Percentiles rank a stretch among this genome's conserved stretches.
Evolutionary conservation across 2,888 invertebrate species (phyloP).

Genomic region (Polylopha cassiicola): DNA sequence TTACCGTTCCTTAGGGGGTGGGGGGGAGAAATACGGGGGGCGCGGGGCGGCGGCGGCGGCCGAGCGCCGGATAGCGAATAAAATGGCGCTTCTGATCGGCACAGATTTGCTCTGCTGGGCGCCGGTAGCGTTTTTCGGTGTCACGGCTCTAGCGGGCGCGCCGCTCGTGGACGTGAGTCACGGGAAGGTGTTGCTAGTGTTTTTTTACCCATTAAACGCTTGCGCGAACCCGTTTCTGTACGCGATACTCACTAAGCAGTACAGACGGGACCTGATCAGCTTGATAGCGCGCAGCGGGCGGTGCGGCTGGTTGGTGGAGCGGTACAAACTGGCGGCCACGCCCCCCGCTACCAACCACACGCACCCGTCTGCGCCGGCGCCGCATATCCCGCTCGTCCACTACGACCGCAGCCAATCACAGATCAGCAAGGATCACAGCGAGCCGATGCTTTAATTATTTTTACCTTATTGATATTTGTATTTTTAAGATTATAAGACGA

Average conservation of each 20-base stretch:
- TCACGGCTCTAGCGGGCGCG: slow-evolving; percentile 89
- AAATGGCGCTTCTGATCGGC: slow-evolving; percentile 93
- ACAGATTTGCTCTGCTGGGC: slow-evolving; percentile 92
- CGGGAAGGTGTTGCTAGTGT: slow-evolving; percentile 89
- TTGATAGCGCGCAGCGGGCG: slow-evolving; percentile 80
- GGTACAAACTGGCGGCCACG: slow-evolving; percentile 59
- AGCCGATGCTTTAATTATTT: slow-evolving; percentile 46
- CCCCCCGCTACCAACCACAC: slow-evolving; percentile 67
- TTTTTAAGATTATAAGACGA: slow-evolving; percentile 53
- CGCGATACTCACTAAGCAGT: slow-evolving; percentile 92
- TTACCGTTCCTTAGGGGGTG: slow-evolving; percentile 86
- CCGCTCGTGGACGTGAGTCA: slow-evolving; percentile 90
- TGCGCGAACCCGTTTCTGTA: slow-evolving; percentile 96
- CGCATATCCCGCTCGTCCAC: slow-evolving; percentile 55
- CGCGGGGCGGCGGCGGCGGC: slow-evolving; percentile 78
- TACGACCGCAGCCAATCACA: slow-evolving; percentile 54
- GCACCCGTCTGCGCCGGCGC: slow-evolving; percentile 57
- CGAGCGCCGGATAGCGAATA: slow-evolving; percentile 88
- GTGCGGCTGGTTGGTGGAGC: slow-evolving; percentile 61
- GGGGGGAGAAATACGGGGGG: slow-evolving; percentile 81
- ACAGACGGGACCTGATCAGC: slow-evolving; percentile 84
- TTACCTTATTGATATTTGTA: slow-evolving; percentile 36
- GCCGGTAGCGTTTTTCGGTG: slow-evolving; percentile 92
- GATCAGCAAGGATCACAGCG: slow-evolving; percentile 54
- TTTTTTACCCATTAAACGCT: slow-evolving; percentile 94